These are phyloP conservation scores for Ancistrus triradiatus DNA, from an alignment of 2,113 vertebrate species.

Conservation along the genomic window DNA sequence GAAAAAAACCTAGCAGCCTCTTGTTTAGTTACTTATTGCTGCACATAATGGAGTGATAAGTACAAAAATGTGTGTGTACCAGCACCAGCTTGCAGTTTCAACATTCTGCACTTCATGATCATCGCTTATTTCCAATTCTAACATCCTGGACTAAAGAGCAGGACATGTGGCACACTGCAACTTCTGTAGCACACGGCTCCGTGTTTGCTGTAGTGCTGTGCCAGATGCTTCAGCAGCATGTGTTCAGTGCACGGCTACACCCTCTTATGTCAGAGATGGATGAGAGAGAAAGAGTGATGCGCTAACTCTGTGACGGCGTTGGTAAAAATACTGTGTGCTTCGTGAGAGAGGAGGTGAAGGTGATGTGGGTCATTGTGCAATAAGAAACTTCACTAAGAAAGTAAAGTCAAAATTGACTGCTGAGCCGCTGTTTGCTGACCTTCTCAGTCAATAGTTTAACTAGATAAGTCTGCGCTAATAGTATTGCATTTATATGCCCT, in stretches of 20 bases:
- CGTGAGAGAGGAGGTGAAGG: not conserved
- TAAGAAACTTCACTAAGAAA: not conserved
- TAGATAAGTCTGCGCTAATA: not conserved
- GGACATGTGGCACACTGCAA: not conserved
- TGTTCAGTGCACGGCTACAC: conserved; percentile 23
- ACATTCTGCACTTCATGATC: no score
- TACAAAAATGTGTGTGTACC: no score
- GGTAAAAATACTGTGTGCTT: not conserved
- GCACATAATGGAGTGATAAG: no score
- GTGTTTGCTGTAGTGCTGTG: conserved; percentile 27
- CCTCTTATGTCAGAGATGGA: conserved; percentile 22
- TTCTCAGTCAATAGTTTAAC: not conserved
- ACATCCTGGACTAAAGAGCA: not conserved
- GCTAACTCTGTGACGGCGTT: not conserved
- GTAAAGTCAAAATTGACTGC: not conserved
- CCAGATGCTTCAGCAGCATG: conserved; percentile 40
- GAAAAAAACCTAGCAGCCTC: no score
- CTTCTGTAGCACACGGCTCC: not conserved
- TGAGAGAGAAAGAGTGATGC: not conserved
- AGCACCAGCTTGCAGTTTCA: no score
- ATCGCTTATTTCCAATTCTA: no score
- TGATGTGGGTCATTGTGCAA: not conserved
- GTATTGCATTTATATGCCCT: not conserved
- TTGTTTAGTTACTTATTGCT: no score
- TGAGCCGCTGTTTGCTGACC: not conserved